Evolutionary conservation across 2,888 invertebrate species (phyloP).

Genomic region (Pristionchus maxplancki): DNA sequence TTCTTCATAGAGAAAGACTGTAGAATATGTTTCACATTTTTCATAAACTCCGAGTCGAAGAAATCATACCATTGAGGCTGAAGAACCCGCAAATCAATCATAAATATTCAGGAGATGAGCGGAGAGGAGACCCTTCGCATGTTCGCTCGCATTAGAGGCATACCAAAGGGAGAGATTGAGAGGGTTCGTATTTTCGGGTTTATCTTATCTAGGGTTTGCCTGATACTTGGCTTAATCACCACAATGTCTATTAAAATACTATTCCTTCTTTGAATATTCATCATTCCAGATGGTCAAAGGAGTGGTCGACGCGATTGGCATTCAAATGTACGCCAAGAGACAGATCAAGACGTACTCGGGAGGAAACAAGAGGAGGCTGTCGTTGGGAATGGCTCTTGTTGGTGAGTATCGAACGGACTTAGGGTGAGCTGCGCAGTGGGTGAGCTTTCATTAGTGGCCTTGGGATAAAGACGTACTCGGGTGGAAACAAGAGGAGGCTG

Average conservation of each 20-base stretch:
- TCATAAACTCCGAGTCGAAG: too few species aligned
- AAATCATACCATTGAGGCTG: too few species aligned
- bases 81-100: neutral
- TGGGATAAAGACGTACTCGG: constrained; percentile 78
- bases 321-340: constrained; percentile 66
- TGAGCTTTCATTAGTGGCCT: too few species aligned
- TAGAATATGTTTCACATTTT: too few species aligned
- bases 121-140: constrained; percentile 85
- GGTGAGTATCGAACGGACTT: constrained; percentile 80
- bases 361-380: constrained; percentile 86
- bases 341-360: constrained; percentile 79
- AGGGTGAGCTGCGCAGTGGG: too few species aligned
- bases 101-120: constrained; percentile 81
- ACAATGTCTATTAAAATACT: neutral
- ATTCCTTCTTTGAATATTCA: too few species aligned
- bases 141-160: constrained; percentile 84
- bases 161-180: constrained; percentile 77
- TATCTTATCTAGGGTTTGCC: neutral
- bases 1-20: too few species aligned
- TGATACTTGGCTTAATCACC: neutral
- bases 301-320: constrained; percentile 65
- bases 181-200: too few species aligned
- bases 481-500: constrained; percentile 86
- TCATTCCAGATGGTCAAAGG: constrained; percentile 57
- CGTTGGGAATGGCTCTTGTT: constrained; percentile 85